These are phyloP conservation scores for Drosophila willistoni DNA, from an alignment of 1,140 invertebrate species.

Conservation along the genomic window DNA sequence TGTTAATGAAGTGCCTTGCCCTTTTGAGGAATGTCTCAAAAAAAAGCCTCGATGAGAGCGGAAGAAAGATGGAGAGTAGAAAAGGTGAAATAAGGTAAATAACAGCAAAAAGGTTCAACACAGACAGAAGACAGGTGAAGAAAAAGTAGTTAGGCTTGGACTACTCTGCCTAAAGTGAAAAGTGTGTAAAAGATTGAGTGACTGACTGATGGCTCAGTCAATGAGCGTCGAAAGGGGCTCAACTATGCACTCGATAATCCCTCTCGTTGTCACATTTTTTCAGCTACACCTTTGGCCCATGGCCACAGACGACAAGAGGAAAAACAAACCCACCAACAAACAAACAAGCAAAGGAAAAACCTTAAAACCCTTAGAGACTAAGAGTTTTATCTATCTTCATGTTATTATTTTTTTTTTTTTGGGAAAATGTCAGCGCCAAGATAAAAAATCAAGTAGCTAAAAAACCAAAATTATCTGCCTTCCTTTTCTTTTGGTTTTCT, in stretches of 20 bases:
- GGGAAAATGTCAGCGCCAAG: constrained; percentile 42
- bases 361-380: constrained; percentile 55
- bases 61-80: constrained; percentile 9
- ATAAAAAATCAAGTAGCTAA: constrained; percentile 47
- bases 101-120: constrained; percentile 68
- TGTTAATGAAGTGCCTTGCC: constrained; percentile 65
- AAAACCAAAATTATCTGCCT: neutral
- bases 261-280: neutral
- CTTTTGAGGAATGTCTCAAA: constrained; percentile 65
- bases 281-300: constrained; percentile 11
- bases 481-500: neutral
- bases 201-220: constrained; percentile 57
- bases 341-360: constrained; percentile 49
- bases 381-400: neutral
- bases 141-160: constrained; percentile 45
- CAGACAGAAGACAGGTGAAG: constrained; percentile 63
- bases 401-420: constrained; percentile 33
- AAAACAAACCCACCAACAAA: constrained; percentile 29
- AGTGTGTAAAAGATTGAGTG: constrained; percentile 66
- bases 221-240: constrained; percentile 16
- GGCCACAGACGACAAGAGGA: constrained; percentile 22
- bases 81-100: constrained; percentile 58
- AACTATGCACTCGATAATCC: neutral
- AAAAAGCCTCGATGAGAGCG: constrained; percentile 19
- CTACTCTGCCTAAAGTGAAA: constrained; percentile 54